These are phyloP conservation scores for Carlito syrichta DNA, from an alignment of 2,113 vertebrate species.

Conservation along the genomic window DNA sequence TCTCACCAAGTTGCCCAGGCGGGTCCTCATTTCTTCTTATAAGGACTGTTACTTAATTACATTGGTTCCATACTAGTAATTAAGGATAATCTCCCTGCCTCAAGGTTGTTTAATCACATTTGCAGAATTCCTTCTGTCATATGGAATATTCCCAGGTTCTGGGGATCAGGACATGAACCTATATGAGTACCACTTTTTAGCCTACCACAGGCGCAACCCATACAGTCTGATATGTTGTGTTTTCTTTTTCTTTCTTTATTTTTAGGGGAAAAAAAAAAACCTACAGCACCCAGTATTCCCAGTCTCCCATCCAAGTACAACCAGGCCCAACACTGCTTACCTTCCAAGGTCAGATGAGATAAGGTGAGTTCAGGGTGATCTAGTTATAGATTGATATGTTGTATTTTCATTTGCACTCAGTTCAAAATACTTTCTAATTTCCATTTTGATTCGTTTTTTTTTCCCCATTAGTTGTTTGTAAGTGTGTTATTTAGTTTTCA, in stretches of 20 bases:
- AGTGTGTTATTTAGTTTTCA: not conserved
- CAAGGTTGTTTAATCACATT: not conserved
- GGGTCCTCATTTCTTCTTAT: not conserved
- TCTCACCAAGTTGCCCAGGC: too few relatives aligned
- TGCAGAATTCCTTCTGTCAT: not conserved
- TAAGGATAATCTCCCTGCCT: not conserved
- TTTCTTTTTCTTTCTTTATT: too few relatives aligned
- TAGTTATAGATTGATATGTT: too few relatives aligned
- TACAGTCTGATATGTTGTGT: not conserved
- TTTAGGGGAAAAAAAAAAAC: too few relatives aligned
- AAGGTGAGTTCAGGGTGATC: too few relatives aligned
- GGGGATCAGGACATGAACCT: not conserved
- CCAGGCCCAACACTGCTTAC: too few relatives aligned
- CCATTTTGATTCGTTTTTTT: not conserved
- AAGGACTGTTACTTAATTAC: not conserved
- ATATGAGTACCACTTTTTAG: not conserved
- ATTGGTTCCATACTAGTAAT: not conserved
- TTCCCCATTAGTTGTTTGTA: not conserved
- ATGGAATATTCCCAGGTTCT: not conserved
- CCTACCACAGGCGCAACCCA: too few relatives aligned
- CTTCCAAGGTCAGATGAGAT: too few relatives aligned
- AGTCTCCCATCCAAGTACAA: too few relatives aligned
- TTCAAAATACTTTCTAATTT: not conserved
- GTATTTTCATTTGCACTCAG: not conserved
- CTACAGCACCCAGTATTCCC: too few relatives aligned